Base-by-base conservation (phyloP, 1,140 invertebrate species). In the Pteromalus puparum region DNA sequence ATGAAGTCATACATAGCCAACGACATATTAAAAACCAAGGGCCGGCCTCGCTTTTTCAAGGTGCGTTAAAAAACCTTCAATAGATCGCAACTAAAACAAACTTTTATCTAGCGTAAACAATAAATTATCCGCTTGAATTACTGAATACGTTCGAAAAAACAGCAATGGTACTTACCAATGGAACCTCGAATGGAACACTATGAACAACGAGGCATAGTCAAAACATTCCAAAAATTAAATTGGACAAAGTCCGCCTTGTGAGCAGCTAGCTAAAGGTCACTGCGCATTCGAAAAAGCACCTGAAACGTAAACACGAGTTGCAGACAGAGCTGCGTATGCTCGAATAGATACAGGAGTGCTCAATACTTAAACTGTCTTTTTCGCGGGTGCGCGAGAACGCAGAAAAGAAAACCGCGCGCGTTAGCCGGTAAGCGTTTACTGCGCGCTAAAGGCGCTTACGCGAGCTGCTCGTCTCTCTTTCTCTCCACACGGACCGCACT, bases 391-490 rank as follows among this genome's bases (percentile, higher is more conserved):
- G 34, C 34, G 72, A 38, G 72, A 38, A 12, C 72, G 72, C 30
- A 24, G 24, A 30, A 74, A 74, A 82, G 68, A 53, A 73, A 82
- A 75, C 24, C 79, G 42, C 30, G 34, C 68, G 79, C 46, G 79
- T 21, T 74, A 42, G 72, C 72, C 80, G 72, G 72, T 82, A 38
- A 75, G 61, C 48, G 72, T 30, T 82, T 12, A 75, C 80, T 82
- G 46, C 28, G 15, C 28, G 80, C 9, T 34, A 74, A 74, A 74
- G 21, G 34, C 28, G 34, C 30, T 21, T 30, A n/a, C 28, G 68
- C 26, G 30, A 74, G 15, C 72, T 42, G 26, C 34, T 74, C 72
- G 28, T 38, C 72, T 34, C 28, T 30, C 30, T 74, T 30, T 74
- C 72, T 74, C 28, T 74, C 72, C 28, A 26, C 28, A 26, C 67